A percentile compares a stretch with the other conserved stretches of the same genome.
Conservation (phyloP, 2,113 vertebrate genomes). For the Xiphophorus couchianus region DNA sequence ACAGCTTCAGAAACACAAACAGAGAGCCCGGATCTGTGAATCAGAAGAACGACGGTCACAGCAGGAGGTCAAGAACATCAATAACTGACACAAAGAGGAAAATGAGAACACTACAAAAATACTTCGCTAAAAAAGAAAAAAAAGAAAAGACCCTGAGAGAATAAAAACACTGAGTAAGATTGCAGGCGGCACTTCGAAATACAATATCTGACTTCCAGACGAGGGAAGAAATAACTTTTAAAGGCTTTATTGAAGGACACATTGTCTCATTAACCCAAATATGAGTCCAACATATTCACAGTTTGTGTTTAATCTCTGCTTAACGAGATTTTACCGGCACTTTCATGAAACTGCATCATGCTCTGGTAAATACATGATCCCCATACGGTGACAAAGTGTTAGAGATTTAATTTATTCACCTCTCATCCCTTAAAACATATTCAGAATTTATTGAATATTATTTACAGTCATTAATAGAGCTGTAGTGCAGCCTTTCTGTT, state of each 20-base stretch:
- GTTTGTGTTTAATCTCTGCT: neutral
- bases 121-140: neutral
- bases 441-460: too few species aligned
- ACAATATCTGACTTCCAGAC: neutral
- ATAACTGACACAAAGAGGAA: neutral
- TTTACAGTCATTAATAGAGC: too few species aligned
- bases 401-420: too few species aligned
- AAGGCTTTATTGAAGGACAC: neutral
- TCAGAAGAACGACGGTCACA: neutral
- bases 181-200: neutral
- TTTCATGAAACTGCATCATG: neutral
- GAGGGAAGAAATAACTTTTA: neutral
- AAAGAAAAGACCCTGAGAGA: neutral
- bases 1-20: neutral
- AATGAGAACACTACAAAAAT: neutral
- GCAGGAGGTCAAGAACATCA: neutral
- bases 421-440: too few species aligned
- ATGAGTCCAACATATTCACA: neutral
- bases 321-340: neutral
- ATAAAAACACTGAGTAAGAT: neutral
- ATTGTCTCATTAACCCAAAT: neutral
- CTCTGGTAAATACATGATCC: neutral
- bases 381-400: neutral
- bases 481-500: too few species aligned
- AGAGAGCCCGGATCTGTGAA: neutral